Percentiles rank a stretch among this genome's conserved stretches.
phyloP scores from a whole-genome alignment of 2,113 vertebrate species.

The Pholis gunnellus region DNA sequence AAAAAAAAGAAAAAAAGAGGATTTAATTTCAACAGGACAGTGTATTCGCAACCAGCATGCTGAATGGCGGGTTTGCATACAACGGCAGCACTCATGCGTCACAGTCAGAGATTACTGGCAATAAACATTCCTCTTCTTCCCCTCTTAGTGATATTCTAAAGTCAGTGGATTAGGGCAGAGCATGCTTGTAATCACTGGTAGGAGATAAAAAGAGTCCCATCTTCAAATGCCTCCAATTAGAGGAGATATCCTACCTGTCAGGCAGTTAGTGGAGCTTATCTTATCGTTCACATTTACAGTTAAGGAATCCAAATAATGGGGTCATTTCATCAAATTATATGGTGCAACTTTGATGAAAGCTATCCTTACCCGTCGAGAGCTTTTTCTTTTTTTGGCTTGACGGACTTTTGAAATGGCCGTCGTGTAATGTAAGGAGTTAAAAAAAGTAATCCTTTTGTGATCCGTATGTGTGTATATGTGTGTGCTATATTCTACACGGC shows the following conservation, averaged over 20 bases:
- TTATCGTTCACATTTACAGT: slow-evolving; percentile 53
- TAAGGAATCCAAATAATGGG: slow-evolving; percentile 35
- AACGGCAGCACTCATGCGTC: slow-evolving; percentile 86
- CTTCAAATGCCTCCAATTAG: slow-evolving; percentile 77
- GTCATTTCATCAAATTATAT: slow-evolving; percentile 15
- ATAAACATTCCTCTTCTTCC: slow-evolving; percentile 91
- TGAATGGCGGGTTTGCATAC: slow-evolving; percentile 63
- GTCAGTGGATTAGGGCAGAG: slow-evolving; percentile 84
- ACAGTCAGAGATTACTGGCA: slow-evolving; percentile 87
- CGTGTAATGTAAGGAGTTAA: neutral
- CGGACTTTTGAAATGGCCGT: neutral
- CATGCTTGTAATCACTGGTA: slow-evolving; percentile 80
- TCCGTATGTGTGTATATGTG: neutral
- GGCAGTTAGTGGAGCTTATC: slow-evolving; percentile 44
- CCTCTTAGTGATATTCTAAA: slow-evolving; percentile 82
- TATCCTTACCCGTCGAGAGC: neutral
- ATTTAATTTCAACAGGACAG: slow-evolving; percentile 61
- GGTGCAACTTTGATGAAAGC: neutral
- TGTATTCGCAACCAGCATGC: slow-evolving; percentile 78
- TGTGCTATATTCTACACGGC: neutral
- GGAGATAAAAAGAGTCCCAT: slow-evolving; percentile 77
- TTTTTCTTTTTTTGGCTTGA: neutral
- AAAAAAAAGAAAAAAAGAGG: neutral
- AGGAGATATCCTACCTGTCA: slow-evolving; percentile 66
- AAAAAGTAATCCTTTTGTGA: neutral